phyloP scores from a whole-genome alignment of 2,797 vertebrate genomes.

The Melanotaenia pygmaea region DNA sequence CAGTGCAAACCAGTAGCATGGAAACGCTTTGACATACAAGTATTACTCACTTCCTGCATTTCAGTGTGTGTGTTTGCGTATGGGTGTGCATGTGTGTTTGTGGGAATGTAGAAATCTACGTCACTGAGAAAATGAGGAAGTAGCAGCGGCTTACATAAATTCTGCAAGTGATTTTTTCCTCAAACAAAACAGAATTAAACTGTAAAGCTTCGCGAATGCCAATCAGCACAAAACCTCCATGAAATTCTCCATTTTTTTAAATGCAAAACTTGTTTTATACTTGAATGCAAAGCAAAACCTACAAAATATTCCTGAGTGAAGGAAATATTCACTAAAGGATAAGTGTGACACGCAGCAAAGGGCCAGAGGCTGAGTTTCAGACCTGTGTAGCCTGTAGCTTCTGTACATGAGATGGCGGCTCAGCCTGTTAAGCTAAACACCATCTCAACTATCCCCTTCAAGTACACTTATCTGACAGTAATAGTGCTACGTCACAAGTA shows the following conservation, averaged over 20 bases:
- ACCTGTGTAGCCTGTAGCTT: no score
- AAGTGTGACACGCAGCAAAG: no score
- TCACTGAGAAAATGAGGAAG: conserved; percentile 7
- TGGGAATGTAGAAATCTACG: conserved; percentile 5
- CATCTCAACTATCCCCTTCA: no score
- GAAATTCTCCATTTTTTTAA: neutral
- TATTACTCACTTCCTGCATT: conserved; percentile 69
- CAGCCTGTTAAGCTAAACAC: no score
- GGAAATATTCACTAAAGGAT: no score
- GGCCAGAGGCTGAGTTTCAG: no score
- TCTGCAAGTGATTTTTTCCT: neutral
- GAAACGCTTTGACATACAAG: conserved; percentile 49
- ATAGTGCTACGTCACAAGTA: no score
- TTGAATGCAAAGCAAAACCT: no score
- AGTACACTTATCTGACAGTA: no score
- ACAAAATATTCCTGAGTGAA: no score
- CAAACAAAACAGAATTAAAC: neutral
- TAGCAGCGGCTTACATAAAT: neutral
- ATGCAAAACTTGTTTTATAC: no score
- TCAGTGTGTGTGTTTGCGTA: conserved; percentile 13
- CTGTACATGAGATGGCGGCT: no score
- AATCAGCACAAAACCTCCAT: neutral
- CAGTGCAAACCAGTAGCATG: conserved; percentile 47
- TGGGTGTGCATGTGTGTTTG: conserved; percentile 3
- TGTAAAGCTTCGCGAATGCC: neutral